Evolutionary conservation across 2,797 vertebrate species (phyloP), one percentile per base, ranked within the genome.

Genomic region (Darevskia nairensis): DNA sequence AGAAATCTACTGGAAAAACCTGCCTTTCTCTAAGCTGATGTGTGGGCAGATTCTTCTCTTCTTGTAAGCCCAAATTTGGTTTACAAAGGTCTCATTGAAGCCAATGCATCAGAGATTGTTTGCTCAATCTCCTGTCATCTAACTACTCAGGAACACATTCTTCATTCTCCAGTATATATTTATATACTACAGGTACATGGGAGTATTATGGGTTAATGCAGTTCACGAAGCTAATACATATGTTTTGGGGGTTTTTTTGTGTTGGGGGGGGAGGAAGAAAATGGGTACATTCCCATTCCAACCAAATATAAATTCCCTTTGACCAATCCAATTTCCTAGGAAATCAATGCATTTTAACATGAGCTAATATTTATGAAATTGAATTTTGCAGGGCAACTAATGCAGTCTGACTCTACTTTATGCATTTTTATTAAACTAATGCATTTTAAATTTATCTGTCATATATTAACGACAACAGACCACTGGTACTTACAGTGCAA

Each of bases 361-460:
- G 17, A 95, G 96, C 95, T 97, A 96, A 96, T 97, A 97, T 97
- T 97, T 97, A 96, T 96, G 96, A 96, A 97, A 97, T 96, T 96
- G 96, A 96, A 97, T 95, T 96, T 95, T 92, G 92, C 95, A 95
- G 96, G 95, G 96, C 94, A 95, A 96, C 95, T 96, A 96, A 97
- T 96, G 95, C 94, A 96, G 96, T 97, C 96, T 95, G 94, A 91
- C 94, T 95, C 95, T 95, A 91, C 96, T 96, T 96, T 96, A 96
- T 96, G 96, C 95, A 96, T 97, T 97, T 97, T 97, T 97, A 97
- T 97, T 97, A 96, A 96, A 96, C 95, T 97, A 97, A 97, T 97
- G 96, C 96, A 97, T 97, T 97, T 97, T 95, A 97, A 97, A 97
- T 97, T 96, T 97, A 97, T 96, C 96, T 91, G 94, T 95, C 96